These are phyloP conservation scores for Triplophysa tibetana DNA, from an alignment of 2,113 vertebrate species.

Conservation along the genomic window DNA sequence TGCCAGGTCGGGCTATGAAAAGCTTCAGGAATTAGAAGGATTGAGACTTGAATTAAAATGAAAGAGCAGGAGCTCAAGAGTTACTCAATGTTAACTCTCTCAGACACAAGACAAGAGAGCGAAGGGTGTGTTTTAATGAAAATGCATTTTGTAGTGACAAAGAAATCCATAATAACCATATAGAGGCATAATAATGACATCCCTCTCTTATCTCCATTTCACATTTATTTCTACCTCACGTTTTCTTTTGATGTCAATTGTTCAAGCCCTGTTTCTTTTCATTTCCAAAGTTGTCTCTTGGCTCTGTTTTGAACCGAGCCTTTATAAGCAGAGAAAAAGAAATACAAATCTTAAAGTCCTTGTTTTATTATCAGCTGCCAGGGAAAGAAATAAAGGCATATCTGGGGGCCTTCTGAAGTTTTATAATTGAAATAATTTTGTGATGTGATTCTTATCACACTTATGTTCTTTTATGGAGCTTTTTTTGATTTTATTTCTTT, in stretches of 20 bases:
- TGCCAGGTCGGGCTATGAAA: not conserved
- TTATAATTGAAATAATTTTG: slow-evolving; percentile 1
- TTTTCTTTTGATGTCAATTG: slow-evolving; percentile 17
- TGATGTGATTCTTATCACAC: not conserved
- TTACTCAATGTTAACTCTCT: not conserved
- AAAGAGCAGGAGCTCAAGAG: not conserved
- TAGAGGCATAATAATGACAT: slow-evolving; percentile 12
- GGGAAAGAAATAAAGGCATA: not conserved
- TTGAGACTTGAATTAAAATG: not conserved
- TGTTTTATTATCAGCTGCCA: slow-evolving; percentile 2
- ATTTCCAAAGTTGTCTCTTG: not conserved
- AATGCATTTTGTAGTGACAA: not conserved
- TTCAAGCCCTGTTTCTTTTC: slow-evolving; percentile 5
- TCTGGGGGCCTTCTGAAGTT: not conserved
- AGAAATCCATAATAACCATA: slow-evolving; percentile 3
- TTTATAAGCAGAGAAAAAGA: not conserved
- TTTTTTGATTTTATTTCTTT: not conserved
- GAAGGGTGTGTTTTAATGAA: not conserved
- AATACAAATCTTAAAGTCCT: not conserved
- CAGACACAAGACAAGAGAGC: not conserved
- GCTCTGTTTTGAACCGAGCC: not conserved
- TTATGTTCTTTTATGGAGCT: not conserved
- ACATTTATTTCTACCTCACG: not conserved
- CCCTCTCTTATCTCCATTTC: not conserved
- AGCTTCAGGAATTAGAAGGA: slow-evolving; percentile 8